phyloP scores from a whole-genome alignment of 2,888 invertebrate species.

The Abrostola tripartita region DNA sequence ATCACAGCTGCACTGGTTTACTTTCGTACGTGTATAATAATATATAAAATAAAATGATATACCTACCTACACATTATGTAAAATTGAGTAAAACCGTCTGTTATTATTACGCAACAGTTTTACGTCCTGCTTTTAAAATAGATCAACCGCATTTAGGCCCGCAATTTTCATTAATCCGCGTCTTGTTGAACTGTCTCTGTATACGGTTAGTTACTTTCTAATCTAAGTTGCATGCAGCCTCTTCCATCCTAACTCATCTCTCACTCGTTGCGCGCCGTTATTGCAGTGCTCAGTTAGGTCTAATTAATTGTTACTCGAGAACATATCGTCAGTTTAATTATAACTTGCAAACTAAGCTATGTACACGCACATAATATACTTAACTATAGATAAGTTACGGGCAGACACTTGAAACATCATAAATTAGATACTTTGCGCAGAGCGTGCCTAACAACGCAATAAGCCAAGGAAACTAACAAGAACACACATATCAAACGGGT shows the following conservation, averaged over 20 bases:
- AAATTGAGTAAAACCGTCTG: background rate
- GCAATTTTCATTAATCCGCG: slow-evolving; percentile 52
- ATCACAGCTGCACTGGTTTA: background rate
- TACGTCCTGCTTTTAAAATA: slow-evolving; percentile 17
- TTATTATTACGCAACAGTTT: slow-evolving; percentile 6
- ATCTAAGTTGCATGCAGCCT: slow-evolving; percentile 69
- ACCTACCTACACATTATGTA: background rate
- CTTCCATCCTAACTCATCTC: slow-evolving; percentile 66
- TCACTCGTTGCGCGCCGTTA: slow-evolving; percentile 68
- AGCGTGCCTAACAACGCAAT: slow-evolving; percentile 47
- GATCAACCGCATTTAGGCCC: slow-evolving; percentile 25
- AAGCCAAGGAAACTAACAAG: slow-evolving; percentile 38
- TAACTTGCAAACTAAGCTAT: slow-evolving; percentile 65
- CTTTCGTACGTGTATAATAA: background rate
- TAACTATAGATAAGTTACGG: slow-evolving; percentile 25
- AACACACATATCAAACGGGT: slow-evolving; percentile 41
- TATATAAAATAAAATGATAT: background rate
- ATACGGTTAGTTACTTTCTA: slow-evolving; percentile 62
- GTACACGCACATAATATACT: slow-evolving; percentile 40
- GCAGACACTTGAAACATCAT: slow-evolving; percentile 43
- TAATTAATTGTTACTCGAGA: slow-evolving; percentile 78
- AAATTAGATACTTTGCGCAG: slow-evolving; percentile 46
- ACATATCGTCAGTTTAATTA: slow-evolving; percentile 78
- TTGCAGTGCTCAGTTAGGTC: slow-evolving; percentile 70
- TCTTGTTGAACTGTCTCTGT: slow-evolving; percentile 35